Evolutionary conservation across 2,113 vertebrate species (phyloP), one percentile per base, ranked within the genome.

Genomic region (Menidia beryllina): DNA sequence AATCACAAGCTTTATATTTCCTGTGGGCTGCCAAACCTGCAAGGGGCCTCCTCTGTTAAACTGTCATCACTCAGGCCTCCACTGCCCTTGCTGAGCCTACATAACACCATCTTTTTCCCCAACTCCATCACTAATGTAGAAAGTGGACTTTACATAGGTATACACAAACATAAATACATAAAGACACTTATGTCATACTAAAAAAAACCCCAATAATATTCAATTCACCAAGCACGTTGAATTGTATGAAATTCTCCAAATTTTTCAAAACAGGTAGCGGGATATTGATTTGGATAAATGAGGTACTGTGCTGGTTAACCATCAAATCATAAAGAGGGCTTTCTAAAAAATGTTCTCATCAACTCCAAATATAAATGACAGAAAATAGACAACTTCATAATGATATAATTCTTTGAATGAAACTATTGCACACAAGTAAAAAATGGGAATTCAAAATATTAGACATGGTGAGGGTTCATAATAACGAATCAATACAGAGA

Each of bases 21-120:
- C 79, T 81, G 83, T 76, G 50, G 60, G 53, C 78, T 81, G 79
- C 88, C 81, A 83, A 85, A 79, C 74, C 63, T 82, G 69, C 69
- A n/a, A 41, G 69, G 69, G 79, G 69, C 77, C 80, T 86, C 64
- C 56, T 79, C 69, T 83, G 80, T 90, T 89, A 88, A 91, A 90
- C 82, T 87, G 87, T 89, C 87, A 87, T 68, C 84, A 86, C 84
- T 86, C 71, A 85, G 41, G 38, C 67, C 48, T 77, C 34, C 73
- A 58, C 66, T 83, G 51, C 67, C 66, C n/a, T n/a, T 53, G 20
- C 75, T 38, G 41, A 75, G 50, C 39, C 61, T 62, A 14, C 53
- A 68, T 45, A 39, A 51, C 49, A 20, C 67, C 75, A 72, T 68
- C 79, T 82, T 72, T 50, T 57, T 65, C 21, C 39, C 62, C 58